Percentiles rank a stretch among this genome's conserved stretches.
phyloP scores from a whole-genome alignment of 2,797 vertebrate genomes.

The Cryptoblepharus egeriae region DNA sequence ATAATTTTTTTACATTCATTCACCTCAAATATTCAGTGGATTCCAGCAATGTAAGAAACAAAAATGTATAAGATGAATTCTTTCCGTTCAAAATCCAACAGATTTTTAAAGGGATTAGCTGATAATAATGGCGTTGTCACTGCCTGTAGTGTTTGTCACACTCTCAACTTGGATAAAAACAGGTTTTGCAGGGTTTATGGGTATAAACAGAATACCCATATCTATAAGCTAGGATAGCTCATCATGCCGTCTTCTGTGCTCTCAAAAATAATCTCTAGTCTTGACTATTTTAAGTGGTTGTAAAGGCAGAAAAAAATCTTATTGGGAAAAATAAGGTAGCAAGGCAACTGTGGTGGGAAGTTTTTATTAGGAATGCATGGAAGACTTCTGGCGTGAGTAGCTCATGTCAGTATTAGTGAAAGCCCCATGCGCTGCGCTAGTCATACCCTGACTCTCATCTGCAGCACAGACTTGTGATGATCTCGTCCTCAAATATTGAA shows the following conservation, averaged over 20 bases:
- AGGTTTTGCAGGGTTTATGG: not conserved
- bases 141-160: not conserved
- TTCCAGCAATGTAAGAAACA: not conserved
- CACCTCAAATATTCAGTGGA: not conserved
- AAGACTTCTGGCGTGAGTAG: not conserved
- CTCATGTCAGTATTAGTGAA: not conserved
- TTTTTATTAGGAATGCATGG: not conserved
- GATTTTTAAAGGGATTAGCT: not conserved
- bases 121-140: not conserved
- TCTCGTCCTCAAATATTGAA: not conserved
- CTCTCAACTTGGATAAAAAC: not conserved
- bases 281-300: too few relatives aligned
- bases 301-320: not conserved
- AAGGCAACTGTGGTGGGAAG: not conserved
- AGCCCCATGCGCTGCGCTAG: too few relatives aligned
- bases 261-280: not conserved
- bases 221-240: not conserved
- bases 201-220: too few relatives aligned
- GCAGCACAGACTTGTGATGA: not conserved
- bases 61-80: not conserved
- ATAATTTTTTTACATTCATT: not conserved
- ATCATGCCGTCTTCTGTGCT: not conserved
- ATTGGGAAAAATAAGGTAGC: not conserved
- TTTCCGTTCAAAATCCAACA: not conserved
- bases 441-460: not conserved